These are phyloP conservation scores for Trissoscelio sp. DNA, from an alignment of 2,888 invertebrate species.

Conservation along the genomic window DNA sequence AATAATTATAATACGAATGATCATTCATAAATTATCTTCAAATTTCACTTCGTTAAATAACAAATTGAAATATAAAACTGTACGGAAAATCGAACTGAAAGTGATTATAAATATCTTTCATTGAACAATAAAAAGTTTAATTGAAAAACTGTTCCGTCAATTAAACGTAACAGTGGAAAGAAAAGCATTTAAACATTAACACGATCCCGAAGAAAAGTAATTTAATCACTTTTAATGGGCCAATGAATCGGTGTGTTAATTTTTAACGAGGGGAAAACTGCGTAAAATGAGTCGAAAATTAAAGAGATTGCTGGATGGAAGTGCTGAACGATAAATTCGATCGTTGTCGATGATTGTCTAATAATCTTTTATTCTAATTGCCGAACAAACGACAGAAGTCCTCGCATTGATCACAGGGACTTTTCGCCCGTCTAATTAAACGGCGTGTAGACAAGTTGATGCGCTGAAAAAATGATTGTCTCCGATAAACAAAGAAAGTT, in stretches of 20 bases:
- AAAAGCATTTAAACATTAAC: conserved; percentile 28
- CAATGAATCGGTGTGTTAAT: conserved; percentile 16
- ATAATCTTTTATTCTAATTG: conserved; percentile 26
- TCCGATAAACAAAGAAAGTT: conserved; percentile 66
- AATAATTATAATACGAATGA: conserved; percentile 6
- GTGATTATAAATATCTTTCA: conserved; percentile 18
- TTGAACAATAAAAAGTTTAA: conserved; percentile 19
- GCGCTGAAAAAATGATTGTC: conserved; percentile 64
- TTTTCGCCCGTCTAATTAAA: conserved; percentile 59
- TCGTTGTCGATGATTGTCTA: conserved; percentile 9
- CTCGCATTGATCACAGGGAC: neutral
- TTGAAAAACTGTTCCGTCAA: conserved; percentile 10
- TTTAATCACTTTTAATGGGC: conserved; percentile 37
- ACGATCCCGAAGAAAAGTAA: conserved; percentile 18
- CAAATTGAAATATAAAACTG: neutral
- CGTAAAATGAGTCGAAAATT: conserved; percentile 27
- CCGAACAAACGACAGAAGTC: conserved; percentile 11
- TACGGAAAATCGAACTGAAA: neutral
- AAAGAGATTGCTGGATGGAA: conserved; percentile 1
- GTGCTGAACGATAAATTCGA: conserved; percentile 15
- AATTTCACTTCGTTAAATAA: neutral
- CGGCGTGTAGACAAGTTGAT: conserved; percentile 57
- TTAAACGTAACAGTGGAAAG: conserved; percentile 3
- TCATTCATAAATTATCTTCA: neutral
- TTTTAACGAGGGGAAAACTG: conserved; percentile 23